Percentiles rank a stretch among this genome's conserved stretches.
Conservation (phyloP, 2,797 vertebrate species). For the Ceryle rudis region DNA sequence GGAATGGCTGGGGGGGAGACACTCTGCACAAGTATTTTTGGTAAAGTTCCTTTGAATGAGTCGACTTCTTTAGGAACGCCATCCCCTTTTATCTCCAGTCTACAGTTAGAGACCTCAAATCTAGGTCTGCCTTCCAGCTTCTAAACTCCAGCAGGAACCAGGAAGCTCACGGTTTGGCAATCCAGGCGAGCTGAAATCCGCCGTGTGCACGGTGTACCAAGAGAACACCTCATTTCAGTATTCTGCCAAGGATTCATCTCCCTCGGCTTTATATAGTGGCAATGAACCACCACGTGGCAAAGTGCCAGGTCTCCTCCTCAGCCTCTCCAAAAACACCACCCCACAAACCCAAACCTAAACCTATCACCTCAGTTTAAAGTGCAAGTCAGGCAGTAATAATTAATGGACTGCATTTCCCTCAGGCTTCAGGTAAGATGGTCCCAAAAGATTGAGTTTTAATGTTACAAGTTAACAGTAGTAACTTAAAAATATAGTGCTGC, state of each 20-base stretch:
- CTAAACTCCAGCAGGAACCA: neutral
- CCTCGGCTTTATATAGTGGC: neutral
- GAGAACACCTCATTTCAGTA: neutral
- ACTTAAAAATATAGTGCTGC: neutral
- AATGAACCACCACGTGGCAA: neutral
- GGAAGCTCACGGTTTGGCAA: neutral
- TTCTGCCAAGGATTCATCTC: neutral
- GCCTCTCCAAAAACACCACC: neutral
- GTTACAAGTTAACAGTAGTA: neutral
- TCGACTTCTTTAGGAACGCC: neutral
- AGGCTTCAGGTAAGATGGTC: neutral
- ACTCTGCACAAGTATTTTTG: rapidly evolving
- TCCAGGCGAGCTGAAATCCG: neutral
- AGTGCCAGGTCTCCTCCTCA: too few relatives aligned
- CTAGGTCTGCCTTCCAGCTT: neutral
- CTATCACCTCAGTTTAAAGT: neutral
- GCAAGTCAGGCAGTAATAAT: neutral
- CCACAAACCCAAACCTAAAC: neutral
- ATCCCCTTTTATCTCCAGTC: neutral
- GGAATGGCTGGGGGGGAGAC: neutral
- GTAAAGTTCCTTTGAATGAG: neutral
- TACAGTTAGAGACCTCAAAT: neutral
- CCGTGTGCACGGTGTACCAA: neutral
- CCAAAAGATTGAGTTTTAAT: neutral
- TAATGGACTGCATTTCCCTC: neutral